Evolutionary conservation across 2,797 vertebrate species (phyloP).

Genomic region (Gymnopithys bicolor): DNA sequence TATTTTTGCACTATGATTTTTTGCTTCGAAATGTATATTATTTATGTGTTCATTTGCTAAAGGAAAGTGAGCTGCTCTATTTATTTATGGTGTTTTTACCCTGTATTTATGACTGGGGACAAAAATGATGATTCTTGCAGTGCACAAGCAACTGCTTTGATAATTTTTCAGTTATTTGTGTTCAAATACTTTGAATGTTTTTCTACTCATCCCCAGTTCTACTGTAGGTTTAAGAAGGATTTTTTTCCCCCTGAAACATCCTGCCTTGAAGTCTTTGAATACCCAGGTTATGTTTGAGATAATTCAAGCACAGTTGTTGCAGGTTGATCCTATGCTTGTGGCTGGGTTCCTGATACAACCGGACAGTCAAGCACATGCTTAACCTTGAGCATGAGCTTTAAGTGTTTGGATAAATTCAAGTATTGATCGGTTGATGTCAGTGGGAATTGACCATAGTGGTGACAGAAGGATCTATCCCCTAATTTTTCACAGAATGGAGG

Average conservation of each 20-base stretch:
- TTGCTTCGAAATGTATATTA: conserved; percentile 61
- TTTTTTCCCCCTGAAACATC: background rate
- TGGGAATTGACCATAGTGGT: background rate
- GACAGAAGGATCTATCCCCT: conserved; percentile 1
- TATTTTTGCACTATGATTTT: conserved; percentile 79
- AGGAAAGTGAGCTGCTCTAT: conserved; percentile 70
- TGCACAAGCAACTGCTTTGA: conserved; percentile 36
- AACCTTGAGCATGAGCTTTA: background rate
- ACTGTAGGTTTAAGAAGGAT: conserved; percentile 37
- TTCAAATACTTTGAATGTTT: conserved; percentile 55
- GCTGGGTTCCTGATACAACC: background rate
- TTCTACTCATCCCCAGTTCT: conserved; percentile 15
- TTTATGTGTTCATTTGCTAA: conserved; percentile 71
- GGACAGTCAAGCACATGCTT: background rate
- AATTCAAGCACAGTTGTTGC: conserved; percentile 1
- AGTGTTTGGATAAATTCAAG: background rate
- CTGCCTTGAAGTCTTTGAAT: background rate
- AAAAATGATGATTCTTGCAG: conserved; percentile 51
- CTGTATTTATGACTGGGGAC: conserved; percentile 53
- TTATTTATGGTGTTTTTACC: conserved; percentile 73
- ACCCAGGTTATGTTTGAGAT: background rate
- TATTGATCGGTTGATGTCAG: background rate
- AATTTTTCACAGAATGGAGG: background rate
- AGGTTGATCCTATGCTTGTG: background rate
- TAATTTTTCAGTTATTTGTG: conserved; percentile 28